Evolutionary conservation across 2,797 vertebrate genomes (phyloP).

Genomic region (Cirrhinus mrigala): DNA sequence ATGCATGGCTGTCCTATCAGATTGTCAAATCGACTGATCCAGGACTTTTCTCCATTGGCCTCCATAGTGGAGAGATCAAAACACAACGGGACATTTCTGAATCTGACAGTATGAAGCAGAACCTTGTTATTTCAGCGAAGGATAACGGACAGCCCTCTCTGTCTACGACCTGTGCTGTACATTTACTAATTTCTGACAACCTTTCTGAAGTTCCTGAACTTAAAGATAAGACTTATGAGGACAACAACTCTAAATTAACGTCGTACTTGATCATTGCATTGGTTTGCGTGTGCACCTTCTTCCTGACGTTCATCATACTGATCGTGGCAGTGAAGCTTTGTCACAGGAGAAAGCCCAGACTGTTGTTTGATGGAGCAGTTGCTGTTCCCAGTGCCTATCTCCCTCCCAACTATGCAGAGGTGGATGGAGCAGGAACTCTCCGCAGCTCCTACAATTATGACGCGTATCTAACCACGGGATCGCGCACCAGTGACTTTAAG

Average conservation of each 20-base stretch:
- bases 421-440: constrained; percentile 61
- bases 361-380: constrained; percentile 52
- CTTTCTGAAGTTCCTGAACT: too few relatives aligned
- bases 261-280: constrained; percentile 71
- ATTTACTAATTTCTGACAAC: too few relatives aligned
- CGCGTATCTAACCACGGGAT: constrained; percentile 67
- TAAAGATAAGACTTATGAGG: constrained; percentile 64
- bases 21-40: constrained; percentile 78
- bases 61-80: constrained; percentile 70
- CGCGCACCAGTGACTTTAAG: constrained; percentile 59
- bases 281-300: constrained; percentile 63
- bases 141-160: constrained; percentile 60
- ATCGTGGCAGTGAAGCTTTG: constrained; percentile 47
- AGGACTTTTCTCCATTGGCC: constrained; percentile 81
- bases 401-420: background rate
- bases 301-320: constrained; percentile 60
- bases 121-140: constrained; percentile 55
- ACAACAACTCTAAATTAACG: constrained; percentile 57
- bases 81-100: constrained; percentile 77
- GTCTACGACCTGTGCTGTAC: constrained; percentile 70
- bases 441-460: constrained; percentile 71
- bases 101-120: constrained; percentile 75
- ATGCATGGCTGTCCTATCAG: constrained; percentile 69
- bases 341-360: constrained; percentile 39
- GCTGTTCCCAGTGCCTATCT: background rate